Evolutionary conservation across 2,888 invertebrate species (phyloP).

Genomic region (Melanophora roralis): DNA sequence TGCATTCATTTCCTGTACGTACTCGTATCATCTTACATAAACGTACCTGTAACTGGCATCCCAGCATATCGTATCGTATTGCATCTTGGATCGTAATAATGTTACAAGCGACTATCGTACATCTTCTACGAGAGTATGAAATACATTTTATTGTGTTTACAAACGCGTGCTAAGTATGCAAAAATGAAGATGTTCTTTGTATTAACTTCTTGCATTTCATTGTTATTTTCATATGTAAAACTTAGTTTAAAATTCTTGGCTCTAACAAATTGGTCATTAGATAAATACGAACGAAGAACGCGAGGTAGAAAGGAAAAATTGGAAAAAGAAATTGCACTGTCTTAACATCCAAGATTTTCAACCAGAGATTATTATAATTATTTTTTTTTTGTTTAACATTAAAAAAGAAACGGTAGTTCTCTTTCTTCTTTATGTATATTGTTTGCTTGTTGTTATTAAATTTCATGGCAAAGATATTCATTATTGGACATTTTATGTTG

Average conservation of each 20-base stretch:
- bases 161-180: constrained; percentile 53
- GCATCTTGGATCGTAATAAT: constrained; percentile 28
- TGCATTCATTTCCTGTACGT: constrained; percentile 54
- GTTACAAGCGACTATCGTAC: constrained; percentile 12
- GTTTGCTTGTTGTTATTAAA: constrained; percentile 3
- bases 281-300: background rate
- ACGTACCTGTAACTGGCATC: constrained; percentile 13
- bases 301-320: constrained; percentile 11
- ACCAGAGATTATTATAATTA: constrained; percentile 48
- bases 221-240: constrained; percentile 22
- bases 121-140: constrained; percentile 17
- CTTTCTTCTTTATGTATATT: too few relatives aligned
- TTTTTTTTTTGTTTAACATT: constrained; percentile 11
- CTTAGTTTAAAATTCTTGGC: constrained; percentile 49
- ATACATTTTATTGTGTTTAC: constrained; percentile 7
- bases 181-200: constrained; percentile 58
- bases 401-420: constrained; percentile 17
- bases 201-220: constrained; percentile 9
- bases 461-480: constrained; percentile 23
- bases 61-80: constrained; percentile 12
- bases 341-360: constrained; percentile 40
- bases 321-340: constrained; percentile 14
- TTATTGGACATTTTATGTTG: constrained; percentile 39
- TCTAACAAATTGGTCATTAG: constrained; percentile 59
- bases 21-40: background rate